phyloP scores from a whole-genome alignment of 2,113 vertebrate species.

The Corvus cornix region DNA sequence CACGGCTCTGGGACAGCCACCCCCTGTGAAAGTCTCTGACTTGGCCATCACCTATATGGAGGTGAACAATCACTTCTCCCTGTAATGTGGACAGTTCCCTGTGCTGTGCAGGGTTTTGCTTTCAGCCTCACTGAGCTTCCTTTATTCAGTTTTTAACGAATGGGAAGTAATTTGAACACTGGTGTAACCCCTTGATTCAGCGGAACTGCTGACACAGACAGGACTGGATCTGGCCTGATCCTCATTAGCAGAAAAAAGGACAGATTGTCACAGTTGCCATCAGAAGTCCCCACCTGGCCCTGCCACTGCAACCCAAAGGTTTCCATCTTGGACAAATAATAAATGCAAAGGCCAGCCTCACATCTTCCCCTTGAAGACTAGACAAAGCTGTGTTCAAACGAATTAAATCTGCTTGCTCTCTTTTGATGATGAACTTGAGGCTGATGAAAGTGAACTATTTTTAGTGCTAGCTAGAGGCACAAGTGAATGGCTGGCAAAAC shows the following conservation, averaged over 20 bases:
- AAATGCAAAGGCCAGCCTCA: background rate
- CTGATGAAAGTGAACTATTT: background rate
- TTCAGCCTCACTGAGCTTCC: background rate
- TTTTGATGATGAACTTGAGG: background rate
- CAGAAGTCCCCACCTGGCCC: background rate
- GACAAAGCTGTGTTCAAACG: fast-evolving
- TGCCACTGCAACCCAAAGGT: background rate
- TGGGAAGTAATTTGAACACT: background rate
- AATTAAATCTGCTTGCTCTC: background rate
- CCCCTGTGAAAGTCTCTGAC: background rate
- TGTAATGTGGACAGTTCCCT: background rate
- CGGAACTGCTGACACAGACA: background rate
- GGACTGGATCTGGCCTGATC: background rate
- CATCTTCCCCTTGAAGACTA: background rate
- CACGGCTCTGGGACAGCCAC: fast-evolving
- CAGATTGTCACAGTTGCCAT: background rate
- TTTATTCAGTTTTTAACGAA: background rate
- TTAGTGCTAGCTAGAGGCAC: constrained; percentile 2
- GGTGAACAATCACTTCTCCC: background rate
- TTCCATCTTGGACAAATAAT: background rate
- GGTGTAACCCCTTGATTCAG: background rate
- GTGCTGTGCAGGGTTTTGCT: background rate
- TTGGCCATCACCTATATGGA: background rate
- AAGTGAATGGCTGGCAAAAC: background rate
- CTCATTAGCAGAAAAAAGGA: background rate